phyloP scores from a whole-genome alignment of 2,888 invertebrate genomes.

The Hofmannophila pseudospretella region DNA sequence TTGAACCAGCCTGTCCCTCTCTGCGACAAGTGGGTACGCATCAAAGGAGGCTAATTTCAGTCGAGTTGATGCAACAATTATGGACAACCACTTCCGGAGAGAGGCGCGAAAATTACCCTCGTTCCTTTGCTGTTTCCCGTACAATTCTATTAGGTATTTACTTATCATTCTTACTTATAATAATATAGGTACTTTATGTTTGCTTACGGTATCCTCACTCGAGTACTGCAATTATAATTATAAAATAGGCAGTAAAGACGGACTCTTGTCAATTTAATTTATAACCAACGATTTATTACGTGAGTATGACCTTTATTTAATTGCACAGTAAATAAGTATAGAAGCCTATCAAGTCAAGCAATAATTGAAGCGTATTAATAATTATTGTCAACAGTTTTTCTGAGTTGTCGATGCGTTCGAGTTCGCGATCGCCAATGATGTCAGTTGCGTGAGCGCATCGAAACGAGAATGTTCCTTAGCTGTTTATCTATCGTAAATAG shows the following conservation, averaged over 20 bases:
- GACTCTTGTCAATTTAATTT: constrained; percentile 13
- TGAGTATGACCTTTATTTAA: constrained; percentile 31
- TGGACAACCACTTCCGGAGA: constrained; percentile 56
- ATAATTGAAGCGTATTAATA: constrained; percentile 28
- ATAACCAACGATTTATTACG: constrained; percentile 26
- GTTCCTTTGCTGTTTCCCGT: constrained; percentile 15
- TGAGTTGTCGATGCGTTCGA: constrained; percentile 21
- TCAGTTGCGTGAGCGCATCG: constrained; percentile 27
- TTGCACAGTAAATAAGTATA: constrained; percentile 26
- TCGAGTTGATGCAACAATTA: constrained; percentile 45
- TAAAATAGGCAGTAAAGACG: constrained; percentile 1
- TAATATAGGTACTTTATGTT: background rate
- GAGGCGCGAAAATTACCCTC: constrained; percentile 53
- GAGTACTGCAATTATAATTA: background rate
- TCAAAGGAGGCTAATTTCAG: constrained; percentile 37
- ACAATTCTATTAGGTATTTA: constrained; percentile 18
- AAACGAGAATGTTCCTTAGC: constrained; percentile 12
- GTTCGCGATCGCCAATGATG: constrained; percentile 12
- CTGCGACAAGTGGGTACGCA: constrained; percentile 20
- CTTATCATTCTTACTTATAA: too few species aligned
- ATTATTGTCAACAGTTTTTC: constrained; percentile 29
- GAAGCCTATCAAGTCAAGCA: constrained; percentile 20
- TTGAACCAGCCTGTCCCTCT: constrained; percentile 7
- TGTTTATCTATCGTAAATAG: constrained; percentile 20
- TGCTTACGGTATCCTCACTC: background rate